Base-by-base conservation (phyloP, 2,888 invertebrate genomes). In the Ceriagrion tenellum region DNA sequence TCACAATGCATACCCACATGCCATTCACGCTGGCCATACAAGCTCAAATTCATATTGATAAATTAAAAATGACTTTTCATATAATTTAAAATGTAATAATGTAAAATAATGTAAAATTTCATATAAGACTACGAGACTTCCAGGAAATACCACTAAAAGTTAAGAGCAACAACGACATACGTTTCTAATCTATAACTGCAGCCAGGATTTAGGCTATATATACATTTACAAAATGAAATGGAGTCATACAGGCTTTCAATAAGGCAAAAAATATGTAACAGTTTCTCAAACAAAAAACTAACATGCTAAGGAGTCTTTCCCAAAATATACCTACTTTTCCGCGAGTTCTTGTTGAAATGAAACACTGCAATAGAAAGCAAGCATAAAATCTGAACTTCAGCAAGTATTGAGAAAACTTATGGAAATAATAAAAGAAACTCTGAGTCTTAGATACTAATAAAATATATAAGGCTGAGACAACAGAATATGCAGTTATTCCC, bases 261-360 rank as follows among this genome's bases (percentile, higher is more conserved):
- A 81, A 35, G 47, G n/a, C 81, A 81, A 35, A 59, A n/a, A 26
- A 26, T 69, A 69, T 26, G 16, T 47, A 47, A n/a, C n/a, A 47
- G 13, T 81, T 81, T 26, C 81, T 81, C 81, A 81, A 81, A 81
- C 35, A 35, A 35, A 16, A 35, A 13, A 81, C 81, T 81, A 81
- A 35, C 81, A 81, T 81, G 81, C 81, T 81, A 81, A 81, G 81
- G 35, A 81, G 81, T 81, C 81, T 81, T 81, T 10, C 81, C 16
- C 69, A 69, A 81, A 35, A 81, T 18, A 81, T 81, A 81, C 81
- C 81, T 81, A 81, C 81, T 16, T 81, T 81, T 81, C 81, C 81
- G 30, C 16, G 81, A 81, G 81, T 81, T 81, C 81, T 81, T 81
- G 81, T 81, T 81, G 81, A 81, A 81, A 81, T 81, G 81, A 81